phyloP scores from a whole-genome alignment of 2,797 vertebrate genomes.

The Falco rusticolus region DNA sequence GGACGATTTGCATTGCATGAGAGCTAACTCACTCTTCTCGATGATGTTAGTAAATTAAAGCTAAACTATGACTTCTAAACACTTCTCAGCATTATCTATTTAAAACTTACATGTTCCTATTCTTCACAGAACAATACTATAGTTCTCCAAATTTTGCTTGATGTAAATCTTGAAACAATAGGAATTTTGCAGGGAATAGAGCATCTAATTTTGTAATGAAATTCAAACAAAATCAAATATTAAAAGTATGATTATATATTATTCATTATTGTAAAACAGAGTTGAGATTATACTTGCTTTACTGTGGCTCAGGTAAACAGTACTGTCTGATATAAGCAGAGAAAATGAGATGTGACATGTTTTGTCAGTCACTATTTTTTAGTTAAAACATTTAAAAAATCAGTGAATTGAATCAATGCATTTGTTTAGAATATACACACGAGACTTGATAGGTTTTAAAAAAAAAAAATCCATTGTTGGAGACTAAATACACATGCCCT shows the following conservation, averaged over 20 bases:
- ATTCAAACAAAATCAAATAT: neutral
- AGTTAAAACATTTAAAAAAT: neutral
- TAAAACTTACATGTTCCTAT: neutral
- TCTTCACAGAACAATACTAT: neutral
- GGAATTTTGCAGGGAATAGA: neutral
- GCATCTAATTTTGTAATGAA: neutral
- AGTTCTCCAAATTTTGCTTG: neutral
- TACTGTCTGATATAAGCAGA: neutral
- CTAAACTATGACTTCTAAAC: neutral
- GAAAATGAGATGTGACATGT: neutral
- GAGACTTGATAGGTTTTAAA: neutral
- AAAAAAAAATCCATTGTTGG: neutral
- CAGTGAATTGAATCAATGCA: neutral
- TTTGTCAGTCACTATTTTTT: neutral
- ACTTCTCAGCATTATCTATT: neutral
- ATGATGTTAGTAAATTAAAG: neutral
- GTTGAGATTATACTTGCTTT: neutral
- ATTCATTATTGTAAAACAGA: neutral
- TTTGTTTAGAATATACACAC: neutral
- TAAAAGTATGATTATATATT: neutral
- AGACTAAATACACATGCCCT: neutral
- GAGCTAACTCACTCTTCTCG: neutral
- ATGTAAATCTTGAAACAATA: neutral
- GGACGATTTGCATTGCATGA: neutral
- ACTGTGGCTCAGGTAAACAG: neutral